Conservation (phyloP, 92 coral and sea anemone genomes). For the Siderastrea radians region DNA sequence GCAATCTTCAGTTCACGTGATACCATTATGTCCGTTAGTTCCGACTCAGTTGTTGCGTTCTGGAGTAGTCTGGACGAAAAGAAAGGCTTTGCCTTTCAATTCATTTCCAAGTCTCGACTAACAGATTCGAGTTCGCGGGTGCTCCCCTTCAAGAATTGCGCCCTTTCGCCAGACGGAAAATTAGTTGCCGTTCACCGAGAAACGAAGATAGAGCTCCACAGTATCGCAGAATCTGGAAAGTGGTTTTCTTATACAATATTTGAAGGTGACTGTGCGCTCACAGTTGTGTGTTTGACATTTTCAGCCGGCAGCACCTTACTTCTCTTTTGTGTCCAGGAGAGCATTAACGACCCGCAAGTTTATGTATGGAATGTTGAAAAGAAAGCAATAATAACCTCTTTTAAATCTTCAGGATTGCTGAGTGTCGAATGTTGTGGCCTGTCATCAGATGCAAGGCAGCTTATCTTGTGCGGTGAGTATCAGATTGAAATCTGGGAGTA, state of each 20-base stretch:
- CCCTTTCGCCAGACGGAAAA: background rate
- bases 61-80: too few relatives aligned
- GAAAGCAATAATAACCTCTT: background rate
- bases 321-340: slow-evolving; percentile 7
- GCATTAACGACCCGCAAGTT: background rate
- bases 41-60: background rate
- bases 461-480: slow-evolving; percentile 5
- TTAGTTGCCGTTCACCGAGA: slow-evolving; percentile 2
- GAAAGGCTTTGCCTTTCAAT: background rate
- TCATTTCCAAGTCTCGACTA: background rate
- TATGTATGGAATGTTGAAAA: slow-evolving; percentile 12
- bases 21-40: background rate
- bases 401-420: background rate
- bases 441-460: background rate
- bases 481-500: slow-evolving; percentile 22
- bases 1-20: background rate
- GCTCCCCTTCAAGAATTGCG: background rate
- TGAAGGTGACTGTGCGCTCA: background rate
- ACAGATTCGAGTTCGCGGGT: background rate
- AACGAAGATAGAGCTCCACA: background rate
- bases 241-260: background rate
- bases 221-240: background rate
- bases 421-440: background rate
- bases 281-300: background rate
- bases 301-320: slow-evolving; percentile 1